Base-by-base conservation (phyloP, 2,888 invertebrate genomes). In the Tridacna gigas region DNA sequence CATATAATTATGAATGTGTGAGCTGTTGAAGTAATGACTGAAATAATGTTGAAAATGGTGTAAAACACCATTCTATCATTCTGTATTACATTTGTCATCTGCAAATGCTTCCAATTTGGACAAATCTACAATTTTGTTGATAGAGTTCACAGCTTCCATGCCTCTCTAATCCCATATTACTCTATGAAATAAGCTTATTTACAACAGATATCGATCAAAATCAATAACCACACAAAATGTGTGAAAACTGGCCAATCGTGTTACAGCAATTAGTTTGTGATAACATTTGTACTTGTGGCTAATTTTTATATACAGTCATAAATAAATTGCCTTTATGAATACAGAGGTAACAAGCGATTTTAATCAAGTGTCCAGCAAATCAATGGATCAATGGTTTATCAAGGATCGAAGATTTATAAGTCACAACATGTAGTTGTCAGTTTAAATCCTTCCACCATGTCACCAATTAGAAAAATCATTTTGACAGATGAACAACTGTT, bases 301-400 rank as follows among this genome's bases (percentile, higher is more conserved):
- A 47, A 51, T 71, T 71, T 65, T 71, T 71, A 71, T 71, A 51
- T 48, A 71, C 71, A 26, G 71, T 71, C 71, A 71, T 71, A 71
- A 71, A 71, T 25, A 71, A 71, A 71, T 37, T 13, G 47, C 48
- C 51, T 51, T 25, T 71, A 51, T 71, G 71, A 71, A 71, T 71
- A 5, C 2, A 18, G 15, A 51, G 51, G 18, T 71, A 25, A 71
- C 71, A 47, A 48, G 12, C 71, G 48, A 71, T 71, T 71, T 71
- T 71, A 51, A 51, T 71, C 71, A 71, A 71, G 71, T 71, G 71
- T 71, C 51, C 25, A 25, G 26, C 71, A 51, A 71, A 71, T 71
- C 71, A 71, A 47, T 71, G 25, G 71, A 71, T 71, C 71, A 71
- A 71, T 26, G 22, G 25, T 20, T 71, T 18, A 71, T 51, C 51